phyloP scores from a whole-genome alignment of 2,113 vertebrate genomes.

The Bubo blakistoni region DNA sequence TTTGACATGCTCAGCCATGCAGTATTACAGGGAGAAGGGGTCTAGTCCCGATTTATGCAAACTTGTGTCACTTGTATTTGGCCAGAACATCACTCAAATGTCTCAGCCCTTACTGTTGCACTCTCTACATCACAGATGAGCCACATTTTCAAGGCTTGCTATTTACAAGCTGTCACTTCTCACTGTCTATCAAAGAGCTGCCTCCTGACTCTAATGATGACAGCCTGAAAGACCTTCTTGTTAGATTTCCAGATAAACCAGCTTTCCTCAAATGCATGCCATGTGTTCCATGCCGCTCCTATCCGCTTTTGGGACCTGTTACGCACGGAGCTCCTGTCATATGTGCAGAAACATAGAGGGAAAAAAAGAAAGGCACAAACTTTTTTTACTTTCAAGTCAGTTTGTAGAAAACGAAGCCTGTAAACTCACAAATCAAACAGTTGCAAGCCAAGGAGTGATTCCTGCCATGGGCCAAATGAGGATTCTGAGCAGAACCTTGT shows the following conservation, averaged over 20 bases:
- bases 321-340: not conserved
- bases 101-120: not conserved
- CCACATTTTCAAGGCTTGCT: constrained; percentile 8
- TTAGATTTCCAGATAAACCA: not conserved
- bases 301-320: not conserved
- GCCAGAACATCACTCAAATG: constrained; percentile 20
- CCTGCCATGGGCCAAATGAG: not conserved
- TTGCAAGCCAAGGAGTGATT: not conserved
- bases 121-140: not conserved
- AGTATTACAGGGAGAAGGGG: not conserved
- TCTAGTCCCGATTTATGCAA: not conserved
- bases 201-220: constrained; percentile 14
- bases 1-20: not conserved
- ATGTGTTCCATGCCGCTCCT: not conserved
- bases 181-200: constrained; percentile 37
- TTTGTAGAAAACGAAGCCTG: not conserved
- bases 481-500: not conserved
- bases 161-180: constrained; percentile 48
- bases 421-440: not conserved
- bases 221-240: constrained; percentile 34
- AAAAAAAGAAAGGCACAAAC: not conserved
- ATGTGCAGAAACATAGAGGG: not conserved
- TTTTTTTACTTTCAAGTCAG: not conserved
- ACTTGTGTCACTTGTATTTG: not conserved
- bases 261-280: not conserved